Evolutionary conservation across 2,113 vertebrate genomes (phyloP).

Genomic region (Python bivittatus): DNA sequence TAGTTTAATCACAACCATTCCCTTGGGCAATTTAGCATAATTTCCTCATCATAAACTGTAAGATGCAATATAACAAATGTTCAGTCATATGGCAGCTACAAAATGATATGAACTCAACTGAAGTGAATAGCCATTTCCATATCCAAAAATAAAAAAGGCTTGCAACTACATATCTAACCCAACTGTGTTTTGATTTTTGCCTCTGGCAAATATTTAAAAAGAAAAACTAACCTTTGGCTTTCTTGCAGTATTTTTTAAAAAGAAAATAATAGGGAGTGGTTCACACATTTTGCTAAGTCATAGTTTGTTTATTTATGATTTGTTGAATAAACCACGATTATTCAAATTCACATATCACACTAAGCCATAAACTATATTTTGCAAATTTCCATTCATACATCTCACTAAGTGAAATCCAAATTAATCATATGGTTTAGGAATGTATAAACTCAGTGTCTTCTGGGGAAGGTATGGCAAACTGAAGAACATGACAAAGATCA

Average conservation of each 20-base stretch:
- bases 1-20: conserved; percentile 80
- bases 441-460: background rate
- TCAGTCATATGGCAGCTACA: conserved; percentile 67
- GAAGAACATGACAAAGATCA: background rate
- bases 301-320: background rate
- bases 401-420: background rate
- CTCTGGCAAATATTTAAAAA: conserved; percentile 11
- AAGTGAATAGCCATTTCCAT: conserved; percentile 37
- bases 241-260: background rate
- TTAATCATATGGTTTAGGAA: background rate
- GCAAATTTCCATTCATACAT: background rate
- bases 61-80: conserved; percentile 66
- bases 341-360: background rate
- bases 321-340: background rate
- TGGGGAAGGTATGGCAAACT: background rate
- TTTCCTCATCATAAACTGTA: conserved; percentile 79
- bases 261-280: background rate
- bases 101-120: conserved; percentile 45
- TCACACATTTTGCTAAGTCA: background rate
- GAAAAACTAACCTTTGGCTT: background rate
- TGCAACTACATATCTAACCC: conserved; percentile 44
- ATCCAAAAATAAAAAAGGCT: conserved; percentile 31
- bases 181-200: conserved; percentile 28
- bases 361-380: background rate
- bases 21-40: conserved; percentile 75